Evolutionary conservation across 2,113 vertebrate species (phyloP).

Genomic region (Lethenteron camtschaticum): DNA sequence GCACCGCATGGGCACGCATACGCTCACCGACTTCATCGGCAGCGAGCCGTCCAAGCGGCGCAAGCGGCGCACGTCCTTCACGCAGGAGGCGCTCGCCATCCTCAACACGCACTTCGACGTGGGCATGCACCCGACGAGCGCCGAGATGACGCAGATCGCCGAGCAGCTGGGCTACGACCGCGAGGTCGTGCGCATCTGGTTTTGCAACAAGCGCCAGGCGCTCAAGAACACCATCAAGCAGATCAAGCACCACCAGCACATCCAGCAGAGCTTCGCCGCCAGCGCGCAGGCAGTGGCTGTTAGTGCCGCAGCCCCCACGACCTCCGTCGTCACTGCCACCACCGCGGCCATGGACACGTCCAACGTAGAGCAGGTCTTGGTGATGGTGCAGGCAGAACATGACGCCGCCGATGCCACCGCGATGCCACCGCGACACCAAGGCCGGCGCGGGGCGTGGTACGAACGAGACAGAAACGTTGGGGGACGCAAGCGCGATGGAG

Average conservation of each 20-base stretch:
- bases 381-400: too few species aligned
- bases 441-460: too few species aligned
- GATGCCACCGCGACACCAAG: too few species aligned
- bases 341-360: too few species aligned
- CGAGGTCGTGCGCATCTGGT: constrained; percentile 84
- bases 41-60: constrained; percentile 85
- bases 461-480: too few species aligned
- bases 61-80: constrained; percentile 80
- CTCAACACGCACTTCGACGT: constrained; percentile 90
- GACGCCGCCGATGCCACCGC: too few species aligned
- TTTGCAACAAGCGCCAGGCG: constrained; percentile 89
- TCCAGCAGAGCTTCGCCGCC: not conserved
- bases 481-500: too few species aligned
- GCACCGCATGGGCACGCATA: constrained; percentile 85
- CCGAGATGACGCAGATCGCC: constrained; percentile 87
- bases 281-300: too few species aligned
- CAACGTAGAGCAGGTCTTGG: too few species aligned
- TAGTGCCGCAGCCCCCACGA: too few species aligned
- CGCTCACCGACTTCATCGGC: constrained; percentile 85
- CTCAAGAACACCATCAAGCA: constrained; percentile 85
- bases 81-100: constrained; percentile 74
- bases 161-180: constrained; percentile 90
- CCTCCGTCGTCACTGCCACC: too few species aligned
- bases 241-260: constrained; percentile 2
- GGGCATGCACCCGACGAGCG: constrained; percentile 68